Conservation (phyloP, 2,113 vertebrate genomes). For the Chionis minor region DNA sequence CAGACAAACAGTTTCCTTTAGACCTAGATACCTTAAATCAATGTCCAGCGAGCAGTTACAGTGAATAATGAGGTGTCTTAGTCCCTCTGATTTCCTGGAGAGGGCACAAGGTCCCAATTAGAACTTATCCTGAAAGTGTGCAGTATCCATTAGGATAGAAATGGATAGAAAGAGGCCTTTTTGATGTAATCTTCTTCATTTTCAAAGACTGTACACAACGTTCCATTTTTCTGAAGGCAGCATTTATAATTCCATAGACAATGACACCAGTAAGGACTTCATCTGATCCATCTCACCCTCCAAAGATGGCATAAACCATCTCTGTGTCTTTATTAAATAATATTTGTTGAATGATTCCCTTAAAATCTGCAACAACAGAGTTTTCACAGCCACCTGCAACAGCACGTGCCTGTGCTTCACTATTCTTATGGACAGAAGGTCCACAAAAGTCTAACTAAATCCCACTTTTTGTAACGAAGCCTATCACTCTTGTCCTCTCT, state of each 20-base stretch:
- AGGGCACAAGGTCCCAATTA: slow-evolving; percentile 39
- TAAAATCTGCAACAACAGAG: not conserved
- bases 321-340: not conserved
- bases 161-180: not conserved
- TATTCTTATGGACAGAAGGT: not conserved
- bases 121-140: not conserved
- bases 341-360: not conserved
- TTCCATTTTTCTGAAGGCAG: not conserved
- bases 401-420: not conserved
- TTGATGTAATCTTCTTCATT: not conserved
- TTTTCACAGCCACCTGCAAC: not conserved
- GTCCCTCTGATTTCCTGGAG: not conserved
- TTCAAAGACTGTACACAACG: not conserved
- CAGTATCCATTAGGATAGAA: not conserved
- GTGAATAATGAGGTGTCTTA: not conserved
- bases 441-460: not conserved
- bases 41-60: not conserved
- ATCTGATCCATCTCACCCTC: not conserved
- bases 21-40: slow-evolving; percentile 1
- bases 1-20: not conserved
- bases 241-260: not conserved
- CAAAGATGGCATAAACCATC: not conserved
- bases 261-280: not conserved
- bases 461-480: not conserved
- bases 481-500: not conserved